Evolutionary conservation across 2,797 vertebrate species (phyloP).

Genomic region (Buphagus erythrorhynchus): DNA sequence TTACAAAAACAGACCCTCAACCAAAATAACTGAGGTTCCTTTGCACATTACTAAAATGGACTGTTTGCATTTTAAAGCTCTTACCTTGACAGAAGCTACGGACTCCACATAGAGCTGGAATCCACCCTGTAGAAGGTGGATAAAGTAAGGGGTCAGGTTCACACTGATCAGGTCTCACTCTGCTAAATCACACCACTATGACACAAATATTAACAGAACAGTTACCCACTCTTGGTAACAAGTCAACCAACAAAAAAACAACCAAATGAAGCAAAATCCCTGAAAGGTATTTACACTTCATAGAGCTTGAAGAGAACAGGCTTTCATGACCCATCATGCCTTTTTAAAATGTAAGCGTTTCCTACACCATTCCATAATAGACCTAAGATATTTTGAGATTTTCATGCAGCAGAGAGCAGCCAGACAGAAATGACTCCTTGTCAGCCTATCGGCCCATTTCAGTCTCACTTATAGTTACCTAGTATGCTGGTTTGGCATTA

Average conservation of each 20-base stretch:
- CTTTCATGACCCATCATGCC: neutral
- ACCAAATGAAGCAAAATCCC: neutral
- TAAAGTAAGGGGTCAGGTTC: neutral
- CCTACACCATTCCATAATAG: neutral
- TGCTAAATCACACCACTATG: neutral
- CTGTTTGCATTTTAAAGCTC: neutral
- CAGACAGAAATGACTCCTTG: neutral
- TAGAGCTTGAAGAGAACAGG: neutral
- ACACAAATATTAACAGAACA: neutral
- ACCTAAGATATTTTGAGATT: neutral
- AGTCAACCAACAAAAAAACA: neutral
- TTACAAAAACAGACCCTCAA: neutral
- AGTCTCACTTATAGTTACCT: neutral
- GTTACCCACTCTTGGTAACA: neutral
- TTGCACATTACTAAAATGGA: neutral
- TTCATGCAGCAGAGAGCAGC: neutral
- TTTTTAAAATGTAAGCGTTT: neutral
- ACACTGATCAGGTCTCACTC: neutral
- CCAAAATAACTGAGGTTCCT: neutral
- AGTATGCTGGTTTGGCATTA: neutral
- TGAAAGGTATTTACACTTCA: neutral
- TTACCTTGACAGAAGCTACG: neutral
- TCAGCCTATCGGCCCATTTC: neutral
- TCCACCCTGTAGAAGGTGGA: accelerated
- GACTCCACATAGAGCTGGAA: neutral